phyloP scores from a whole-genome alignment of 2,797 vertebrate genomes.

The Gorsachius magnificus region DNA sequence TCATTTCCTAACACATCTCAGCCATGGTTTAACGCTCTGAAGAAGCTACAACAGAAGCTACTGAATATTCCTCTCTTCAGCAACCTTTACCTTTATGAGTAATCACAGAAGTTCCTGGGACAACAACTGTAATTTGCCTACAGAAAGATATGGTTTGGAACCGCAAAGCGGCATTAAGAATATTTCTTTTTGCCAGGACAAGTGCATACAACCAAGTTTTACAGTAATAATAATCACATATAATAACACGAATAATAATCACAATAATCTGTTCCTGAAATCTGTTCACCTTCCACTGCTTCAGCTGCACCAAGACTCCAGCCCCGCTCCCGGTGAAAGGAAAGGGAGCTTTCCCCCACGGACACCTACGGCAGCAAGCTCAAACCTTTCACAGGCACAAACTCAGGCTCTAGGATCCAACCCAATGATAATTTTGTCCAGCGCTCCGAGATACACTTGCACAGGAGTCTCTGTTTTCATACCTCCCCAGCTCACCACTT shows the following conservation, averaged over 20 bases:
- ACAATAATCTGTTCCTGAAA: not conserved
- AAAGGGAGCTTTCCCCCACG: not conserved
- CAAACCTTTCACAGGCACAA: accelerated
- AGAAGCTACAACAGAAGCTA: not conserved
- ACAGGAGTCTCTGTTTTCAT: not conserved
- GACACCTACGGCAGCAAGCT: not conserved
- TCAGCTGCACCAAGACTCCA: not conserved
- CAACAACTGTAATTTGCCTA: not conserved
- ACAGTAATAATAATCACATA: not conserved
- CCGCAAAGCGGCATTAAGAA: not conserved
- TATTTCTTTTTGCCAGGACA: not conserved
- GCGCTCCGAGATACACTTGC: accelerated
- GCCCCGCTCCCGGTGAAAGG: not conserved
- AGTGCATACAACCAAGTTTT: not conserved
- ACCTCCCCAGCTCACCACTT: not conserved
- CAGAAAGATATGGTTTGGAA: not conserved
- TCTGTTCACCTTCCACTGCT: not conserved
- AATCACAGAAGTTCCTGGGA: not conserved
- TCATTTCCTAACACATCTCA: not conserved
- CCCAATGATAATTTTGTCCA: not conserved
- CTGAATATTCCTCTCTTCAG: not conserved
- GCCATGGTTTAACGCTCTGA: not conserved
- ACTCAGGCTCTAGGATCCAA: not conserved
- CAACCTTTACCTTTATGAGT: not conserved
- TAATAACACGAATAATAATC: too few relatives aligned